Conservation (phyloP, 2,888 invertebrate species). For the Enchytraeus crypticus region DNA sequence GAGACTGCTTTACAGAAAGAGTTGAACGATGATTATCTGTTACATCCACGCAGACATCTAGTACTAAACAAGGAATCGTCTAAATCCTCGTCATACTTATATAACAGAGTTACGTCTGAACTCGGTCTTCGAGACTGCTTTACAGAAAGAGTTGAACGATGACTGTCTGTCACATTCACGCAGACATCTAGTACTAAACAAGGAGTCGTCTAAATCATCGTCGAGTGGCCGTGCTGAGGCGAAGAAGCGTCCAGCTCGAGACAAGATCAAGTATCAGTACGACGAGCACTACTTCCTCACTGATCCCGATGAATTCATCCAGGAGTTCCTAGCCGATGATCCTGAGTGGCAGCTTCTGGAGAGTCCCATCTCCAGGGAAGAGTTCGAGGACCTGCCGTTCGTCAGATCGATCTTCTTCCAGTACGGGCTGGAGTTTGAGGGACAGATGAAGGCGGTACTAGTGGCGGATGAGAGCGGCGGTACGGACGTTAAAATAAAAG, state of each 20-base stretch:
- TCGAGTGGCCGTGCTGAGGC: conserved; percentile 27
- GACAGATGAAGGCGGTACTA: conserved; percentile 67
- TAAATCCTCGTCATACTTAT: conserved; percentile 24
- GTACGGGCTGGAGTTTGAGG: conserved; percentile 78
- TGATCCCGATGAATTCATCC: conserved; percentile 98
- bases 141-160: too few relatives aligned
- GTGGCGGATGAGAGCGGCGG: conserved; percentile 93
- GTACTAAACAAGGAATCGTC: conserved; percentile 45
- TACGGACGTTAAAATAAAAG: conserved; percentile 81
- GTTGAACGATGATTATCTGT: too few relatives aligned
- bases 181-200: conserved; percentile 48
- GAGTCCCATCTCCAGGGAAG: conserved; percentile 74
- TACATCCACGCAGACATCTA: conserved; percentile 46
- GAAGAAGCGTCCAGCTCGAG: conserved; percentile 22
- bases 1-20: too few relatives aligned
- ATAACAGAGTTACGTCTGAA: too few relatives aligned
- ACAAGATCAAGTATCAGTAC: conserved; percentile 71
- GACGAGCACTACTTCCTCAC: conserved; percentile 99
- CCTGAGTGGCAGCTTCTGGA: conserved; percentile 94
- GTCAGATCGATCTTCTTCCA: conserved; percentile 89
- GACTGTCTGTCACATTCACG: too few relatives aligned
- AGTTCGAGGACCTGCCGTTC: conserved; percentile 95
- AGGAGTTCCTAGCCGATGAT: conserved; percentile 95
- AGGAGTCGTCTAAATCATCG: conserved; percentile 32
- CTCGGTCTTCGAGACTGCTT: too few relatives aligned